Base-by-base conservation (phyloP, 2,888 invertebrate genomes). In the Cosmia pyralina region DNA sequence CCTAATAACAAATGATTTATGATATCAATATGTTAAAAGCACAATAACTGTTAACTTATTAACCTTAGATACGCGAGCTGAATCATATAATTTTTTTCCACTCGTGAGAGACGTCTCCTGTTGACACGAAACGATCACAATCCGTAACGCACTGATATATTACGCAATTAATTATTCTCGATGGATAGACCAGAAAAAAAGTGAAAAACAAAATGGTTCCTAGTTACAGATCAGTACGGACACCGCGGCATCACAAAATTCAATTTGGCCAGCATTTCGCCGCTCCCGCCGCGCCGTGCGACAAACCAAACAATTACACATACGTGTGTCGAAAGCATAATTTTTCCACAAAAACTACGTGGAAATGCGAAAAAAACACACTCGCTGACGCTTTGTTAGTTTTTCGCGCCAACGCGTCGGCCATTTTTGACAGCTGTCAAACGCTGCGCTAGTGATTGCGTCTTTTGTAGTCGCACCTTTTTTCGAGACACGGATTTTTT, bases 291-390 rank as follows among this genome's bases (percentile, higher is more conserved):
- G 90, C 89, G 87, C 92, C 92, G 90, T 87, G 90, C 91, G 92
- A 93, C 94, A 95, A 95, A 95, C 95, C 95, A 94, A 95, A 96
- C 96, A 96, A 96, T 96, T 95, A 96, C 93, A 93, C 91, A 93
- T 92, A 94, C 96, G 94, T 93, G 95, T 90, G 91, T 88, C 91
- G 94, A 94, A 94, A 95, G 90, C 93, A 93, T 96, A 95, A 96
- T 95, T 94, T 95, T 93, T 91, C 90, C 91, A 90, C 91, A 89
- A 91, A 94, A 93, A 86, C 92, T 88, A 88, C 90, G 91, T 88
- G 92, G 86, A 93, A 94, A 93, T 90, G 90, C 82, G 88, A 88
- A 92, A 93, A 93, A 94, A 94, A 89, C 81, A 85, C 79, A 86
- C 87, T 83, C 89, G 85, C 87, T 87, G 90, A 88, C 91, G 90